These are phyloP conservation scores for Pollenia angustigena DNA, from an alignment of 2,888 invertebrate genomes.

Conservation along the genomic window DNA sequence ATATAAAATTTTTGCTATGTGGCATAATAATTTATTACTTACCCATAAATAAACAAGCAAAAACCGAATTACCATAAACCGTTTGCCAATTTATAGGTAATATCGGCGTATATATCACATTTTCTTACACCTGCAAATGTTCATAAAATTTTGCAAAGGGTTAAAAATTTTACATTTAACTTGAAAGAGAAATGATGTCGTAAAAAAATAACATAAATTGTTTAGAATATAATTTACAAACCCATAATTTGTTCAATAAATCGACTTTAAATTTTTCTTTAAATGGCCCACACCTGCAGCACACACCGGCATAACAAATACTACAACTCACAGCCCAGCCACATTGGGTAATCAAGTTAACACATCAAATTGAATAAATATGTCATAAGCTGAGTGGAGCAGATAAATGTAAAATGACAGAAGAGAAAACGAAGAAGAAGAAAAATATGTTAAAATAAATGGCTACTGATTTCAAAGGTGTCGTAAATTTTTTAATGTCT, in stretches of 20 bases:
- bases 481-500: conserved; percentile 62
- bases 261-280: conserved; percentile 49
- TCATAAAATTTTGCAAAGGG: conserved; percentile 46
- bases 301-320: background rate
- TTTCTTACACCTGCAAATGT: background rate
- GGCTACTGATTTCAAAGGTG: conserved; percentile 44
- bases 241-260: conserved; percentile 70
- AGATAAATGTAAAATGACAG: background rate
- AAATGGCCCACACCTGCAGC: conserved; percentile 55
- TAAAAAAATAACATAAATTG: conserved; percentile 65
- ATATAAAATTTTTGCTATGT: conserved; percentile 40
- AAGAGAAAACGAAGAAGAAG: background rate
- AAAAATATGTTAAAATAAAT: conserved; percentile 34
- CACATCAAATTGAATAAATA: conserved; percentile 69
- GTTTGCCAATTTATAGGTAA: conserved; percentile 28
- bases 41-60: conserved; percentile 18
- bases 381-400: conserved; percentile 49
- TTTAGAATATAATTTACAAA: conserved; percentile 68
- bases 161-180: conserved; percentile 49
- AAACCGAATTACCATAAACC: conserved; percentile 26
- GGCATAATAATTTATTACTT: conserved; percentile 61
- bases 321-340: background rate
- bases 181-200: conserved; percentile 29
- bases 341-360: conserved; percentile 56
- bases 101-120: conserved; percentile 9